Evolutionary conservation across 2,797 vertebrate genomes (phyloP), one percentile per base, ranked within the genome.

Genomic region (Betta splendens): DNA sequence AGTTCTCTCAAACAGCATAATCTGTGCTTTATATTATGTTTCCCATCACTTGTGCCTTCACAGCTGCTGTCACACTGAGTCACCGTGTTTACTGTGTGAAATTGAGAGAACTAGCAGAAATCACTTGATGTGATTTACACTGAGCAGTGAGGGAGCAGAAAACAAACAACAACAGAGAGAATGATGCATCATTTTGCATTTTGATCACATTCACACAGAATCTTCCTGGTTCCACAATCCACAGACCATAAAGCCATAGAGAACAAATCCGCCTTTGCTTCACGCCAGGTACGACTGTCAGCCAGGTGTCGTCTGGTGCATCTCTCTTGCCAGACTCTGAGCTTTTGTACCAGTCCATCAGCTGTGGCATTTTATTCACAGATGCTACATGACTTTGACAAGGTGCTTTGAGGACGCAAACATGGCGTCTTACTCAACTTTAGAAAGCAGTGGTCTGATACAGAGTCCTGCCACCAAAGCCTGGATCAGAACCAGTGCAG

Each of bases 151-250:
- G 16, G 5, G 37, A 58, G 4, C 23, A 23, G 45, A 47, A 33
- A 33, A 13, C 29, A 35, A 46, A 62, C 47, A 22, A 22, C 58
- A 51, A 64, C 47, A 60, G 25, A 20, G 20, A 49, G 47, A 44
- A 31, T 38, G 25, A 66, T 54, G 54, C 43, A 47, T 69, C 17
- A 50, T 61, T n/a, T 36, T 75, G 71, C 35, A 71, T 72, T 64
- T 62, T 51, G 22, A 64, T 50, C 53, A 45, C 0, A 53, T 42
- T 44, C 25, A 44, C 11, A 59, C 39, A 12, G 58, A 64, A 64
- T 62, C 47, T 45, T 32, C 47, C 32, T 20, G 36, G 38, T 58
- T 62, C 55, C 22, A 0, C 50, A 52, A 49, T 54, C 35, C 33
- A 36, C 37, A 62, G 49, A 48, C 40, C 45, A 52, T 43, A 64